Evolutionary conservation across 1,140 invertebrate genomes (phyloP).

Genomic region (Drosophila equinoxialis): DNA sequence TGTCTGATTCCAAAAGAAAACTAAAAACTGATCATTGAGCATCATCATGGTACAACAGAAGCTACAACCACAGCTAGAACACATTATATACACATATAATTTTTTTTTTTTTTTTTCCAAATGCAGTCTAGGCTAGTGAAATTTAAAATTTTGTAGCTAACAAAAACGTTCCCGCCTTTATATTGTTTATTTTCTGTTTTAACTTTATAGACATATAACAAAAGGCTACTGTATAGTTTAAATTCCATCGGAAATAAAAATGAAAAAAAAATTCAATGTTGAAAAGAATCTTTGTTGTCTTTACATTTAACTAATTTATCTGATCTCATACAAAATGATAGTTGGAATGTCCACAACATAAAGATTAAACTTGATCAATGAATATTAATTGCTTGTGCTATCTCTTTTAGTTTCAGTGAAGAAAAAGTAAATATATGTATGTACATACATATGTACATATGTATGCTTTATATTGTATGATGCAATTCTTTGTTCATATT

Average conservation of each 20-base stretch:
- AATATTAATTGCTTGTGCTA: neutral
- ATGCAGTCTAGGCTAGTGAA: slow-evolving; percentile 65
- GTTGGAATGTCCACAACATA: no score
- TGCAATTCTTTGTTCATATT: no score
- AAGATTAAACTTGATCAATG: no score
- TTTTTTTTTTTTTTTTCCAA: slow-evolving; percentile 12
- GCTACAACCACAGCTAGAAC: slow-evolving; percentile 41
- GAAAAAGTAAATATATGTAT: no score
- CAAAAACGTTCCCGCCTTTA: slow-evolving; percentile 30
- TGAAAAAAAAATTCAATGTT: slow-evolving; percentile 13
- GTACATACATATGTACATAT: no score
- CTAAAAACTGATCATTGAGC: slow-evolving; percentile 19
- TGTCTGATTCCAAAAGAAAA: slow-evolving; percentile 53
- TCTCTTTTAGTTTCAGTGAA: neutral
- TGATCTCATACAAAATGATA: no score
- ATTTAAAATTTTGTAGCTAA: slow-evolving; percentile 45
- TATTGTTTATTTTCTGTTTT: slow-evolving; percentile 45
- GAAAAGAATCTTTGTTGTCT: neutral
- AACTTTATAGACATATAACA: neutral
- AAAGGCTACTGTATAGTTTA: slow-evolving; percentile 36
- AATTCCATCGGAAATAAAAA: slow-evolving; percentile 69
- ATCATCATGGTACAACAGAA: slow-evolving; percentile 55
- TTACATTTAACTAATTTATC: neutral
- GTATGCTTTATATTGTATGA: no score
- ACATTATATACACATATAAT: neutral